phyloP scores from a whole-genome alignment of 2,888 invertebrate genomes.

The Biston betularia region DNA sequence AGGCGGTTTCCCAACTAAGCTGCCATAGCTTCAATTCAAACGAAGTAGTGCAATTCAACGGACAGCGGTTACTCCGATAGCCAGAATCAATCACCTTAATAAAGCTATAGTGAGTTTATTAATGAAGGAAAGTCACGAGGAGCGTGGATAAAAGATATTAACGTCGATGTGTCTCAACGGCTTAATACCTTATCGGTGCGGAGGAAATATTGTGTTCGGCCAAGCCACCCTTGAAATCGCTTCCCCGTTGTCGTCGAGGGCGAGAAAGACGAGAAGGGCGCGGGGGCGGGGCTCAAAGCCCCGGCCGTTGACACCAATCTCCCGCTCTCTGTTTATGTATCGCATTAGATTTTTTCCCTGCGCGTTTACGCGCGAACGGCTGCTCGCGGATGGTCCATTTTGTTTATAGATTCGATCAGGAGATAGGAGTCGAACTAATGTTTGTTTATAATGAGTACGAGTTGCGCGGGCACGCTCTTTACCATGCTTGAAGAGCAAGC shows the following conservation, averaged over 20 bases:
- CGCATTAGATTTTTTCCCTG: constrained; percentile 76
- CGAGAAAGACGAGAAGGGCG: constrained; percentile 48
- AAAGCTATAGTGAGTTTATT: constrained; percentile 60
- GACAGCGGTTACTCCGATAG: constrained; percentile 47
- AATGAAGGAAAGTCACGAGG: constrained; percentile 55
- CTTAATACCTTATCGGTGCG: constrained; percentile 74
- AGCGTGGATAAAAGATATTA: constrained; percentile 68
- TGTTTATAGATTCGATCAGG: constrained; percentile 64
- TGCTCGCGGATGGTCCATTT: constrained; percentile 69
- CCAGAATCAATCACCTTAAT: constrained; percentile 60
- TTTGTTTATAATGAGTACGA: constrained; percentile 29
- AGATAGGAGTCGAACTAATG: constrained; percentile 48
- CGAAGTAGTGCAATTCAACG: constrained; percentile 3
- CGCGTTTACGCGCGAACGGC: constrained; percentile 67
- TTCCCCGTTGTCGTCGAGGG: constrained; percentile 64
- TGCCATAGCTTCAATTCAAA: too few species aligned
- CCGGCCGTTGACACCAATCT: constrained; percentile 84
- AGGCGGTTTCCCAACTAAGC: too few species aligned
- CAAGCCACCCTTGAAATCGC: constrained; percentile 78
- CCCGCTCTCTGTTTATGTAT: constrained; percentile 78
- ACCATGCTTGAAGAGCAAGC: constrained; percentile 10
- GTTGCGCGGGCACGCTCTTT: not conserved
- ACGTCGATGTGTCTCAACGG: constrained; percentile 71
- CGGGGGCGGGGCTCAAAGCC: constrained; percentile 61
- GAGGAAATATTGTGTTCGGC: constrained; percentile 68